phyloP scores from a whole-genome alignment of 2,888 invertebrate genomes.

The Plutella xylostella region DNA sequence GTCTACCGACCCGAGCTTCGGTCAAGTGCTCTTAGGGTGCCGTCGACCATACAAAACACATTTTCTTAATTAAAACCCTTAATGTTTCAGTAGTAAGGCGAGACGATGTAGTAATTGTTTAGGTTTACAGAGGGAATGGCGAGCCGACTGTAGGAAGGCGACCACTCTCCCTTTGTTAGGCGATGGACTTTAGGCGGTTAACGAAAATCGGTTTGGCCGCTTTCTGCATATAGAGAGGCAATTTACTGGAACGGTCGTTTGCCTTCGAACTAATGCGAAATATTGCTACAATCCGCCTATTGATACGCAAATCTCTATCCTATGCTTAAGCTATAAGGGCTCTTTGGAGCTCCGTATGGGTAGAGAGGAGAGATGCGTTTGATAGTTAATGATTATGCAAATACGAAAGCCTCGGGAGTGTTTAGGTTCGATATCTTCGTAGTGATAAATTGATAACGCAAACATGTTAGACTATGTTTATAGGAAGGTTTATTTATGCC shows the following conservation, averaged over 20 bases:
- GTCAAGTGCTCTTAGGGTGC: conserved; percentile 35
- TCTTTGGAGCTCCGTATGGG: neutral
- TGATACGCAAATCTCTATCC: conserved; percentile 24
- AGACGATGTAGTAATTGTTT: conserved; percentile 9
- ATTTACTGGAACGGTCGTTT: conserved; percentile 48
- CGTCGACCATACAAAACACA: conserved; percentile 30
- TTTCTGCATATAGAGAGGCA: conserved; percentile 61
- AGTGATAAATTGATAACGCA: conserved; percentile 31
- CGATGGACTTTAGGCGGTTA: conserved; percentile 38
- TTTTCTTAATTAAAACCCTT: conserved; percentile 44
- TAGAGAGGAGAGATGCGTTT: conserved; percentile 22
- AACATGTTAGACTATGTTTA: conserved; percentile 22
- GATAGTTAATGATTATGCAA: conserved; percentile 46
- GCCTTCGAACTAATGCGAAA: conserved; percentile 47
- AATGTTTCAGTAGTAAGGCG: conserved; percentile 31
- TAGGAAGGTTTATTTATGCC: conserved; percentile 19
- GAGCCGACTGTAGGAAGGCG: conserved; percentile 13
- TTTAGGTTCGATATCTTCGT: conserved; percentile 33
- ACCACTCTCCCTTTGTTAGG: conserved; percentile 34
- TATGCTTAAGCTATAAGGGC: neutral
- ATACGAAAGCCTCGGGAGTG: conserved; percentile 33
- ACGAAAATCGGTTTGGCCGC: conserved; percentile 53
- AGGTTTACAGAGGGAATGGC: conserved; percentile 2
- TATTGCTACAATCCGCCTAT: conserved; percentile 27
- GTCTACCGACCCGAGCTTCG: conserved; percentile 43